These are phyloP conservation scores for Papilio dardanus DNA, from an alignment of 1,140 invertebrate species.

Conservation along the genomic window DNA sequence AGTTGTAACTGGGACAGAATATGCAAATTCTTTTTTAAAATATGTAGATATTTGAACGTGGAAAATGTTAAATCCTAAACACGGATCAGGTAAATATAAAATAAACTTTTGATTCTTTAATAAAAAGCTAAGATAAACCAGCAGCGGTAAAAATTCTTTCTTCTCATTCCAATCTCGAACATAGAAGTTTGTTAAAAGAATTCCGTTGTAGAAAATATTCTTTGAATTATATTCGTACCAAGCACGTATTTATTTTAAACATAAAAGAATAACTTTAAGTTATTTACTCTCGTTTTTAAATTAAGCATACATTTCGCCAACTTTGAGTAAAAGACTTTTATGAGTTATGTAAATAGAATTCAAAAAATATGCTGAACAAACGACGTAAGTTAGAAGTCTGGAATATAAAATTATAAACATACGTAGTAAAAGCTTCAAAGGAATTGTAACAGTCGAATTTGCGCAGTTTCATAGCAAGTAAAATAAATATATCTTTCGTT, in stretches of 20 bases:
- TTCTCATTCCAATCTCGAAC: neutral
- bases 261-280: neutral
- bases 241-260: neutral
- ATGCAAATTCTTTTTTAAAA: neutral
- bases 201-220: neutral
- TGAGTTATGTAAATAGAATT: slow-evolving; percentile 11
- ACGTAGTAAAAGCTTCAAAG: neutral
- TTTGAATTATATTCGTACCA: neutral
- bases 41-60: neutral
- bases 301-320: neutral
- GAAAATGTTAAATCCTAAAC: neutral
- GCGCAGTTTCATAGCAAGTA: neutral
- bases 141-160: neutral
- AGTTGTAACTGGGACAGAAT: neutral
- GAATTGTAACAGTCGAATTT: slow-evolving; percentile 19
- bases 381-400: neutral
- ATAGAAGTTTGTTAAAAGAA: neutral
- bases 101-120: neutral
- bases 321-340: neutral
- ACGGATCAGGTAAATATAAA: neutral
- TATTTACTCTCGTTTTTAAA: neutral
- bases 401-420: slow-evolving; percentile 19
- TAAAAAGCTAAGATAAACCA: neutral
- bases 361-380: slow-evolving; percentile 20
- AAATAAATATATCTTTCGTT: slow-evolving; percentile 1